Percentiles rank a stretch among this genome's conserved stretches.
These are phyloP conservation scores for Nemurella pictetii DNA, from an alignment of 2,888 invertebrate species.

Conservation along the genomic window DNA sequence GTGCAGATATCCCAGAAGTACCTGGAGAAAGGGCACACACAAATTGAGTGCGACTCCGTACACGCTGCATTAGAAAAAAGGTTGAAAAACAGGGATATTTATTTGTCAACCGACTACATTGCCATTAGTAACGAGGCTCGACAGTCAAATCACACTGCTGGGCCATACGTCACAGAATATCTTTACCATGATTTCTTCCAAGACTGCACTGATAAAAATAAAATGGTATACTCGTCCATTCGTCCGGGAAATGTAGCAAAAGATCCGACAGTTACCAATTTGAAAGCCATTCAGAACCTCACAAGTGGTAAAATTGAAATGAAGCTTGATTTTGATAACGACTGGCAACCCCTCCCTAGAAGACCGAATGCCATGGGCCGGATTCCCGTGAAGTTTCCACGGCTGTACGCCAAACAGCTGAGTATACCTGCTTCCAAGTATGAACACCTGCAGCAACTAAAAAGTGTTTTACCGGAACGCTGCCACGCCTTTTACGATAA, in stretches of 20 bases:
- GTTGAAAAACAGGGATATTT: slow-evolving; percentile 46
- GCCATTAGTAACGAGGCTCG: slow-evolving; percentile 42
- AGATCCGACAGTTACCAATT: slow-evolving; percentile 43
- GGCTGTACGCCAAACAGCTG: slow-evolving; percentile 2
- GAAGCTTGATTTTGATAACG: background rate
- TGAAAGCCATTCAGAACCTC: slow-evolving; percentile 40
- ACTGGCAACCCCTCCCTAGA: slow-evolving; percentile 21
- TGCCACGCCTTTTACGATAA: slow-evolving; percentile 41
- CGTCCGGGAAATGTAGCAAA: slow-evolving; percentile 43
- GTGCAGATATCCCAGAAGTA: slow-evolving; percentile 29
- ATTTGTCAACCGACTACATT: slow-evolving; percentile 15
- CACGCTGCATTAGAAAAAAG: slow-evolving; percentile 49
- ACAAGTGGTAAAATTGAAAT: slow-evolving; percentile 18
- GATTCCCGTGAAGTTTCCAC: background rate
- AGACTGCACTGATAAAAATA: slow-evolving; percentile 18
- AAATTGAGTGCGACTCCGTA: slow-evolving; percentile 48
- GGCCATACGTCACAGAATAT: background rate
- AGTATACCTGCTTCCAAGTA: slow-evolving; percentile 39
- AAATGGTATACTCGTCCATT: slow-evolving; percentile 38
- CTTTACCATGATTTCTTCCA: background rate
- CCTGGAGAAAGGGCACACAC: slow-evolving; percentile 5
- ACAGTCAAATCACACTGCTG: background rate
- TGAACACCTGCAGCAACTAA: slow-evolving; percentile 41
- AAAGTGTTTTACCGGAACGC: slow-evolving; percentile 38
- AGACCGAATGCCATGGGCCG: slow-evolving; percentile 1